phyloP scores from a whole-genome alignment of 2,888 invertebrate species.

The Nysson spinosus region DNA sequence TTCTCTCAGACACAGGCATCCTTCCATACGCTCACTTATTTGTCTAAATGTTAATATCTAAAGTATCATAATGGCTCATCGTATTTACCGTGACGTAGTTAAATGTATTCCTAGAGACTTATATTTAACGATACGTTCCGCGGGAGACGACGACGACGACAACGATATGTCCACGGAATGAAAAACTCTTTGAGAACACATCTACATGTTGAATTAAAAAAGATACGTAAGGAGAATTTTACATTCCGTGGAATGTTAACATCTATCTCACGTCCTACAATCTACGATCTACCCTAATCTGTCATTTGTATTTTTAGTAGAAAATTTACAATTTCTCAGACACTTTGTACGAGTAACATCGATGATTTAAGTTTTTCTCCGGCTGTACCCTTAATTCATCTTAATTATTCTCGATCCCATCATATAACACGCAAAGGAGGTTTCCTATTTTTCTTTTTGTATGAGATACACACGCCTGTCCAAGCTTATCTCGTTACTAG shows the following conservation, averaged over 20 bases:
- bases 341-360: constrained; percentile 75
- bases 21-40: constrained; percentile 8
- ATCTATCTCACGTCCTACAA: constrained; percentile 42
- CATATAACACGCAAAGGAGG: constrained; percentile 4
- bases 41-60: constrained; percentile 47
- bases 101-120: constrained; percentile 47
- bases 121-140: constrained; percentile 51
- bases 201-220: constrained; percentile 14
- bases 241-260: constrained; percentile 35
- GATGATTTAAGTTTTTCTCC: constrained; percentile 70
- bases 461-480: constrained; percentile 33
- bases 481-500: constrained; percentile 56
- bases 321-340: constrained; percentile 72
- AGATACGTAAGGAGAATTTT: constrained; percentile 20
- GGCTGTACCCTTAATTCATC: constrained; percentile 42
- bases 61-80: constrained; percentile 58
- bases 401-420: constrained; percentile 42
- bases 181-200: constrained; percentile 14
- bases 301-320: constrained; percentile 63
- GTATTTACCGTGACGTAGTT: constrained; percentile 51
- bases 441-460: constrained; percentile 1
- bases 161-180: constrained; percentile 39
- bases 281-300: constrained; percentile 52
- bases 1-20: constrained; percentile 1
- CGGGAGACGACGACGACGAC: constrained; percentile 45